These are phyloP conservation scores for Cygnus buccinator DNA, from an alignment of 2,113 vertebrate genomes.

Conservation along the genomic window DNA sequence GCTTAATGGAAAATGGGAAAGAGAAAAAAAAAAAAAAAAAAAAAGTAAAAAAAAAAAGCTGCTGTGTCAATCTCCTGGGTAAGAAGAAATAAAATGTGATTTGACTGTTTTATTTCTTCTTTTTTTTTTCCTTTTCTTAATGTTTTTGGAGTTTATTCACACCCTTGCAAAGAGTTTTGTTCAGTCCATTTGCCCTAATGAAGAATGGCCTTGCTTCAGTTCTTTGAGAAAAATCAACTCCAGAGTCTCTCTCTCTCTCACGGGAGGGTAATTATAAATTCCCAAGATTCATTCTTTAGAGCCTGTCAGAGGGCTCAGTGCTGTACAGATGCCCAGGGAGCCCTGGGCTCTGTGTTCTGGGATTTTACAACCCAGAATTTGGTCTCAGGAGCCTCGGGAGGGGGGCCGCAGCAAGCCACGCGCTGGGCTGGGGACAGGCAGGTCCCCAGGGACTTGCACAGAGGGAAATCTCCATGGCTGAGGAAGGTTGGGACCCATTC, in stretches of 20 bases:
- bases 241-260: background rate
- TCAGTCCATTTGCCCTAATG: slow-evolving; percentile 6
- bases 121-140: background rate
- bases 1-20: slow-evolving; percentile 85
- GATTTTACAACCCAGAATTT: background rate
- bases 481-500: no score
- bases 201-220: background rate
- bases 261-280: background rate
- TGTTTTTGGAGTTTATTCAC: slow-evolving; percentile 30
- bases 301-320: background rate
- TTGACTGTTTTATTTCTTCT: slow-evolving; percentile 50
- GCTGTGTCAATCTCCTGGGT: slow-evolving; percentile 68
- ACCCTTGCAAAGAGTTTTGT: slow-evolving; percentile 37
- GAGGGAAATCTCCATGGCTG: background rate
- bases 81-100: slow-evolving; percentile 71
- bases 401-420: fast-evolving
- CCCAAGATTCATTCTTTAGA: background rate
- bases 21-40: background rate
- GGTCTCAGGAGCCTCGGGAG: background rate
- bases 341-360: background rate
- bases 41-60: slow-evolving; percentile 13
- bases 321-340: background rate
- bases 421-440: background rate
- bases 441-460: background rate
- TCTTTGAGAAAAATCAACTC: background rate